Evolutionary conservation across 1,140 invertebrate species (phyloP), one percentile per base, ranked within the genome.

Genomic region (Panulirus ornatus): DNA sequence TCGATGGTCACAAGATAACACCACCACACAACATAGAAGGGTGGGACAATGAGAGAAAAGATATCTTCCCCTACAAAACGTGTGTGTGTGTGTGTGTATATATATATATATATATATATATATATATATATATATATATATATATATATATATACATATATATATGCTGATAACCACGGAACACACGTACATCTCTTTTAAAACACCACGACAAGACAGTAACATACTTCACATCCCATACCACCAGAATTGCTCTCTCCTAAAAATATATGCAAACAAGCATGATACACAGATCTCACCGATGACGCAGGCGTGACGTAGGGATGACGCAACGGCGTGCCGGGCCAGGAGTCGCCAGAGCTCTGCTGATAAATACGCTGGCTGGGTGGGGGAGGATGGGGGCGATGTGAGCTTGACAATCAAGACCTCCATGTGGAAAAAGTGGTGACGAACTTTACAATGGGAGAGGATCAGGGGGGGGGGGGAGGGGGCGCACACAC

Each of bases 181-280:
- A n/a, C n/a, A n/a, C n/a, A n/a, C n/a, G n/a, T n/a, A n/a, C n/a
- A n/a, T n/a, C n/a, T n/a, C n/a, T n/a, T n/a, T n/a, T n/a, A n/a
- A n/a, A 70, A 19, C 11, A 27, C n/a, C 9, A 70, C 34, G n/a
- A 9, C n/a, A 27, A 70, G 9, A 70, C 34, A 70, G 11, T 70
- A 70, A 27, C 8, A 27, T n/a, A n/a, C n/a, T n/a, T n/a, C n/a
- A n/a, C n/a, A n/a, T n/a, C n/a, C n/a, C n/a, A n/a, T n/a, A n/a
- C n/a, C n/a, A n/a, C n/a, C n/a, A n/a, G n/a, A n/a, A n/a, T n/a
- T n/a, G n/a, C n/a, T n/a, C n/a, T n/a, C n/a, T n/a, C n/a, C n/a
- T n/a, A n/a, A n/a, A n/a, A n/a, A n/a, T n/a, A 79, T 79, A 79
- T 44, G n/a, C 27, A 47, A 14, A 79, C 30, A 79, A 44, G 44